phyloP scores from a whole-genome alignment of 2,888 invertebrate species.

The Timandra comae region DNA sequence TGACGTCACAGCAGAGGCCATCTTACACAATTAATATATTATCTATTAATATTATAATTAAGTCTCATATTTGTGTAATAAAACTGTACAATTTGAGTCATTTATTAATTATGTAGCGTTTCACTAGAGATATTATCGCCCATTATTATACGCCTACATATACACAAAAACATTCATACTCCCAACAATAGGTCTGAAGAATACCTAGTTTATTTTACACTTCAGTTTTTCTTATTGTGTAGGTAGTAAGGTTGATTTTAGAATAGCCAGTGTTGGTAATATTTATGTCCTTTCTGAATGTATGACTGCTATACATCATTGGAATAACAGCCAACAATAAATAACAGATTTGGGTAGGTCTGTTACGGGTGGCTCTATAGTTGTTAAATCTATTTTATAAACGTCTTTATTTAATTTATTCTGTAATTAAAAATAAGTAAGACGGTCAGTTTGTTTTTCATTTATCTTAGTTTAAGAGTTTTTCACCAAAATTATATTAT shows the following conservation, averaged over 20 bases:
- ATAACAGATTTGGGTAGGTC: constrained; percentile 45
- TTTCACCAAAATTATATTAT: no score
- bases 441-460: no score
- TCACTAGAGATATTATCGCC: constrained; percentile 45
- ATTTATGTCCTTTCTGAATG: constrained; percentile 16
- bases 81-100: constrained; percentile 24
- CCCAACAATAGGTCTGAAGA: constrained; percentile 25
- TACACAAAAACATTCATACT: constrained; percentile 37
- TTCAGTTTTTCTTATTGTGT: constrained; percentile 4
- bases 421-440: no score
- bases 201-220: constrained; percentile 5
- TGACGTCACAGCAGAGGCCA: no score
- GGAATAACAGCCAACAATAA: constrained; percentile 50
- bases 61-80: neutral
- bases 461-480: no score
- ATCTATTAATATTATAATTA: no score
- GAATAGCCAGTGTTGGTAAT: constrained; percentile 1
- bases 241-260: constrained; percentile 14
- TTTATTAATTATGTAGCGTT: constrained; percentile 32
- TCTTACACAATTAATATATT: constrained; percentile 3
- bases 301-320: constrained; percentile 52
- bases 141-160: constrained; percentile 42
- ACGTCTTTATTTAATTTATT: no score
- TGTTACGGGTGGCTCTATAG: constrained; percentile 19
- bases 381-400: no score